Evolutionary conservation across 2,797 vertebrate genomes (phyloP).

Genomic region (Carduelis carduelis): DNA sequence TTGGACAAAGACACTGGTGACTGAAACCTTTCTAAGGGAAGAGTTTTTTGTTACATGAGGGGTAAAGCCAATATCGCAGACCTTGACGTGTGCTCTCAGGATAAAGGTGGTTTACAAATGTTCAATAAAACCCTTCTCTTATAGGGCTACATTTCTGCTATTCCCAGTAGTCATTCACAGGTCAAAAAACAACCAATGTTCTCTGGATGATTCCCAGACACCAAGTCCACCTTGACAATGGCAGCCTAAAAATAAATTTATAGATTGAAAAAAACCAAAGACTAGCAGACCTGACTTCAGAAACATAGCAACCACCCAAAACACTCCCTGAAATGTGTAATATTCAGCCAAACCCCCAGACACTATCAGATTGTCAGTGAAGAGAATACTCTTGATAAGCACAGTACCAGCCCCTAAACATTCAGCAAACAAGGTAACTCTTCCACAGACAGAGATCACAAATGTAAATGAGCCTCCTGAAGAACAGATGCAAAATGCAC

Average conservation of each 20-base stretch:
- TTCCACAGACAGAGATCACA: conserved; percentile 8
- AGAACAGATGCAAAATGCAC: neutral
- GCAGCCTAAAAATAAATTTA: neutral
- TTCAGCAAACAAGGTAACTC: neutral
- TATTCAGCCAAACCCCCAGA: neutral
- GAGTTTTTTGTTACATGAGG: neutral
- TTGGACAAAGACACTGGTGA: neutral
- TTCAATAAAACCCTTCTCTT: neutral
- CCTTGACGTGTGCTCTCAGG: neutral
- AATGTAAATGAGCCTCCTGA: neutral
- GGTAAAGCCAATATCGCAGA: neutral
- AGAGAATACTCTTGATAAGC: conserved; percentile 17
- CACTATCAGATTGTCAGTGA: conserved; percentile 16
- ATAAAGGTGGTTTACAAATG: neutral
- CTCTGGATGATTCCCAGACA: neutral
- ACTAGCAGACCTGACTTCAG: neutral
- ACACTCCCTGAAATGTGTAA: neutral
- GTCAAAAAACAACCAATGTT: neutral
- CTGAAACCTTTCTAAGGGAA: neutral
- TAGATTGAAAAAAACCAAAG: neutral
- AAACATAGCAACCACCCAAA: neutral
- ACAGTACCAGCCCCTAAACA: neutral
- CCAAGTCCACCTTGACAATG: neutral
- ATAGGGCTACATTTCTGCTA: neutral
- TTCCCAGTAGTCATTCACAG: neutral